A percentile compares a stretch with the other conserved stretches of the same genome.
These are phyloP conservation scores for Acleris holmiana DNA, from an alignment of 2,888 invertebrate genomes.

Conservation along the genomic window DNA sequence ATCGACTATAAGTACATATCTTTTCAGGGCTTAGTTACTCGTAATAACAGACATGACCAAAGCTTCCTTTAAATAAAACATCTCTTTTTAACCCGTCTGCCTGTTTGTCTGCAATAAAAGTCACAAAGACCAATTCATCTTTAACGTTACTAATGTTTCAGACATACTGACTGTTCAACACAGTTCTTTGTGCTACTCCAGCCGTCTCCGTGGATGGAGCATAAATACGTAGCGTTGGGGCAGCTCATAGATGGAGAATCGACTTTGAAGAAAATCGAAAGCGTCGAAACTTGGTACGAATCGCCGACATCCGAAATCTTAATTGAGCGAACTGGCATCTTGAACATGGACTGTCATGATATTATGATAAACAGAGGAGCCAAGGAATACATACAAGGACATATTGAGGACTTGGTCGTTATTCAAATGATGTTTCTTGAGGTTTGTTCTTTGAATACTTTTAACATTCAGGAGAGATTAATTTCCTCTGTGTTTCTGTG, in stretches of 20 bases:
- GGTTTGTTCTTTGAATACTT: slow-evolving; percentile 46
- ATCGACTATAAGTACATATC: no score
- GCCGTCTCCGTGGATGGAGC: slow-evolving; percentile 88
- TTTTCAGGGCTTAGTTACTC: no score
- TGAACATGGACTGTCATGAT: slow-evolving; percentile 69
- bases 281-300: slow-evolving; percentile 86
- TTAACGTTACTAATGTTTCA: slow-evolving; percentile 43
- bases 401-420: slow-evolving; percentile 64
- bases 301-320: slow-evolving; percentile 71
- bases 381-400: slow-evolving; percentile 62
- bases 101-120: no score
- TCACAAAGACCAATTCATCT: no score
- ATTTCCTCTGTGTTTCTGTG: no score
- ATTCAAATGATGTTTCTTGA: slow-evolving; percentile 59
- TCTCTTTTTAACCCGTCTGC: no score
- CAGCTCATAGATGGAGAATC: slow-evolving; percentile 87
- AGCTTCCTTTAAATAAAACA: neutral
- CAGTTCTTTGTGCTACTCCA: slow-evolving; percentile 88
- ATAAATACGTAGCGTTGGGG: slow-evolving; percentile 89
- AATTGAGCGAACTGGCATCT: slow-evolving; percentile 62
- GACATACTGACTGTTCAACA: slow-evolving; percentile 86
- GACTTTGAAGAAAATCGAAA: slow-evolving; percentile 85
- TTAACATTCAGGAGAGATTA: no score
- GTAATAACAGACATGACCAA: neutral
- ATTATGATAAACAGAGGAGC: slow-evolving; percentile 61